Base-by-base conservation (phyloP, 2,113 vertebrate genomes). In the Colossoma macropomum region DNA sequence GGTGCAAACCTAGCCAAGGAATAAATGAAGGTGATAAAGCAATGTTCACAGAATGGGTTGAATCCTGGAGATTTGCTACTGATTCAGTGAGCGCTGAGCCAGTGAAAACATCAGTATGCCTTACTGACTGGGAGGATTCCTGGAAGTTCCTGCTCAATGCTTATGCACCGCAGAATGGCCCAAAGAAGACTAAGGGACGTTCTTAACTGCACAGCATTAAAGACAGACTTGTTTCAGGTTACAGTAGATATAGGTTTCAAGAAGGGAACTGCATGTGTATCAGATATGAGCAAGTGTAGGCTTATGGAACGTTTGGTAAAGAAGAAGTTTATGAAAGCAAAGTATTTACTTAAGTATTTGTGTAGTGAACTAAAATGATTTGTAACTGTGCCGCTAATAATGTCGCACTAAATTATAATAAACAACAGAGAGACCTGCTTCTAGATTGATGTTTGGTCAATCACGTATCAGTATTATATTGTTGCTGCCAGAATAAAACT, bases 81-180 rank as follows among this genome's bases (percentile, higher is more conserved):
- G 12, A 27, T 9, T 65, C 75, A 4, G 54, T 17, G 30, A 72
- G 21, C 21, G 17, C 73, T 54, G 88, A 87, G 73, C 87, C 63
- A n/a, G 48, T 75, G 3, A 80, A 23, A 19, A 11, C 60, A 0
- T 32, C 84, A 13, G 86, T 75, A 54, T 79, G 78, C 0, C 75
- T 83, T 25, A 74, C 30, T 27, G 84, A 86, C 9, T 93, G 92
- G 91, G 23, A 71, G 23, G 86, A 90, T 0, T 91, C 92, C 0
- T 92, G 92, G 91, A 93, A 88, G 86, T 91, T 88, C 68, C 84
- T 91, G 15, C 7, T 91, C 68, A 86, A 86, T 23, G 54, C 9
- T 0, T 87, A 87, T 48, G 52, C 69, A 34, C 60, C 13, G 21
- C 23, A 62, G n/a, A 85, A 86, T 0, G 63, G 28, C 38, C 56